phyloP scores from a whole-genome alignment of 23 tunicate genomes.

The Clavelina lepadiformis region DNA sequence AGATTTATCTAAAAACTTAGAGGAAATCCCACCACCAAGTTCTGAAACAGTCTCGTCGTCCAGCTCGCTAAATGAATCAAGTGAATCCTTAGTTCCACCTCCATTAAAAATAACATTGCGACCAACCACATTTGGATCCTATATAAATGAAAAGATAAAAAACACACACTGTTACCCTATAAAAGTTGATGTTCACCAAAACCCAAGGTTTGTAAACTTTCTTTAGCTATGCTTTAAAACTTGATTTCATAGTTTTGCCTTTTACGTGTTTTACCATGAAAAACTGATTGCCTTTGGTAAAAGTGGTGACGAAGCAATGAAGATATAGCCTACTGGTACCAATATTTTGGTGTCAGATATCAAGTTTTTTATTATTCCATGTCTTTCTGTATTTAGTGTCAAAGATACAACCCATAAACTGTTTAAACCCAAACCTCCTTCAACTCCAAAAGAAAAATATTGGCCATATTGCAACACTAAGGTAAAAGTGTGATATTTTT shows the following conservation, averaged over 20 bases:
- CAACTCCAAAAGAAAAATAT: background rate
- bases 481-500: no score
- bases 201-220: conserved; percentile 4
- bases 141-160: conserved; percentile 5
- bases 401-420: no score
- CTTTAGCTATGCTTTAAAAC: no score
- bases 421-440: no score
- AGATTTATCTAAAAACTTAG: conserved; percentile 1
- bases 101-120: conserved; percentile 8
- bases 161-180: conserved; percentile 1
- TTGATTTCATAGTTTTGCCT: no score
- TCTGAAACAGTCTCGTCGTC: conserved; percentile 8
- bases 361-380: no score
- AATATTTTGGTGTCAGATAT: no score
- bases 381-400: no score
- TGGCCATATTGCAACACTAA: background rate
- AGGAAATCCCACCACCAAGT: conserved; percentile 7
- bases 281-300: no score
- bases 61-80: background rate
- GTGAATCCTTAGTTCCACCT: conserved; percentile 1
- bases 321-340: no score
- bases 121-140: conserved; percentile 16
- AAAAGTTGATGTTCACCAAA: conserved; percentile 32
- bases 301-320: no score
- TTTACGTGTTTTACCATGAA: no score